Evolutionary conservation across 2,888 invertebrate species (phyloP).

Genomic region (Coecobrya sp.): DNA sequence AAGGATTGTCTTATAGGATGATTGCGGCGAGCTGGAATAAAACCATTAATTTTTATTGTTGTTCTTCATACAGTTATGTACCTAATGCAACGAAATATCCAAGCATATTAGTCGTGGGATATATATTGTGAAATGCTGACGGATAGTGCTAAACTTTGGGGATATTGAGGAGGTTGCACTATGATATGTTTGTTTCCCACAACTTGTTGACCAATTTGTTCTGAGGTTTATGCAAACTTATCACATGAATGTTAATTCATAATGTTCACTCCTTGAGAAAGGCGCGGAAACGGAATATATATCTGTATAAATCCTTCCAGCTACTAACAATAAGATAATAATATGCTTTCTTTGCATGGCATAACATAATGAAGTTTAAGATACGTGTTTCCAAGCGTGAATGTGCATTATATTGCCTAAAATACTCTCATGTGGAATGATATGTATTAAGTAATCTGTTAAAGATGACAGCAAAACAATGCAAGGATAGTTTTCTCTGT

Average conservation of each 20-base stretch:
- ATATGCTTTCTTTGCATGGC: conserved; percentile 39
- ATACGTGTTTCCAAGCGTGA: no score
- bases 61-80: conserved; percentile 12
- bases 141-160: neutral
- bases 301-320: neutral
- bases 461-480: no score
- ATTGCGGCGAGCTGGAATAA: neutral
- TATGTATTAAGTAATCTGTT: no score
- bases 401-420: no score
- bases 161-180: neutral
- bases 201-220: conserved; percentile 61
- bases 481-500: no score
- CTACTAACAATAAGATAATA: no score
- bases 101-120: neutral
- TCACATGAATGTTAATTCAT: conserved; percentile 16
- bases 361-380: neutral
- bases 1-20: neutral
- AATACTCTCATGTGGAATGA: no score
- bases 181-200: conserved; percentile 44
- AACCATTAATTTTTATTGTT: conserved; percentile 50
- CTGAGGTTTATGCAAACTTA: conserved; percentile 29
- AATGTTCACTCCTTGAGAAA: neutral
- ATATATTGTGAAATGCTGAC: neutral
- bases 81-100: neutral
- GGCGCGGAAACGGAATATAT: neutral